Percentiles rank a stretch among this genome's conserved stretches.
These are phyloP conservation scores for Hemicentrotus pulcherrimus DNA, from an alignment of 35 echinoderm and acorn worm genomes.

Conservation along the genomic window DNA sequence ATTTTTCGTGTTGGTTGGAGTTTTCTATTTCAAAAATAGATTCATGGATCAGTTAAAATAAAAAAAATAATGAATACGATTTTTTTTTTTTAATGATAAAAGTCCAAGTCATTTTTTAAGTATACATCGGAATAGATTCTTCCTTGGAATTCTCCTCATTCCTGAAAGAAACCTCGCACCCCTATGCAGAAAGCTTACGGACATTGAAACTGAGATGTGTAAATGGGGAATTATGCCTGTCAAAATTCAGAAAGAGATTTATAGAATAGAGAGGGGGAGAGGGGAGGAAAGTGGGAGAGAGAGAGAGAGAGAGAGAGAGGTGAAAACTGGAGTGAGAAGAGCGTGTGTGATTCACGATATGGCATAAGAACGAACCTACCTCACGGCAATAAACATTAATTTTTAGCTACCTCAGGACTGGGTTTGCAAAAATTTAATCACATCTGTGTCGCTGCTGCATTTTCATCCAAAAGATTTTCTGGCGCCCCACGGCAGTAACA, in stretches of 20 bases:
- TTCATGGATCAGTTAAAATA: not conserved
- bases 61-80: too few species aligned
- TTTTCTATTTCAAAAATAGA: not conserved
- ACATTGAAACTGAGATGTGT: too few species aligned
- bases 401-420: not conserved
- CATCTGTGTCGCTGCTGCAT: not conserved
- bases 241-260: not conserved
- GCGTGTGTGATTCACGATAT: not conserved
- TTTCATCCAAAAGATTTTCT: not conserved
- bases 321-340: not conserved
- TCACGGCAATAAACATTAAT: constrained; percentile 4
- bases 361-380: not conserved
- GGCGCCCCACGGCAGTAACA: not conserved
- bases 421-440: not conserved
- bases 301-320: not conserved
- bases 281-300: not conserved
- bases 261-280: not conserved
- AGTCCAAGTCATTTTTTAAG: too few species aligned
- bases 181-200: too few species aligned
- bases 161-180: too few species aligned
- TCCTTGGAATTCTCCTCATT: too few species aligned
- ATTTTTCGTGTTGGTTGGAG: not conserved
- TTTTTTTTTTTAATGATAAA: too few species aligned
- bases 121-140: too few species aligned
- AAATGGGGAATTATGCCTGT: not conserved